phyloP scores from a whole-genome alignment of 2,797 vertebrate species.

The Gymnothorax javanicus region DNA sequence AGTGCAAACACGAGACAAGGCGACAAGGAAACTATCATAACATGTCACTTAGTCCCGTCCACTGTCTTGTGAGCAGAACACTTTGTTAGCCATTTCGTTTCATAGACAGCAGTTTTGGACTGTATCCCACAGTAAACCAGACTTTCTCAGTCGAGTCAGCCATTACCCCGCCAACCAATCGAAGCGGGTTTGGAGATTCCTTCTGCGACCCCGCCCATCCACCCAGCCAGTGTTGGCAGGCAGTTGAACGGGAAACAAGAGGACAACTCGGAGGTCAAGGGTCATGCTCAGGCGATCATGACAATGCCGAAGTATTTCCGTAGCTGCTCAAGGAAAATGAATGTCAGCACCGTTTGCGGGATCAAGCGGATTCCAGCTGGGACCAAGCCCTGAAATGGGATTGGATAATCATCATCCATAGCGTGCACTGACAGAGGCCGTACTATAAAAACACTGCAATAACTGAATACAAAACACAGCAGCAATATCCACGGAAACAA shows the following conservation, averaged over 20 bases:
- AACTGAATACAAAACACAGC: neutral
- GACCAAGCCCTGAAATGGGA: constrained; percentile 69
- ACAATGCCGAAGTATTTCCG: constrained; percentile 75
- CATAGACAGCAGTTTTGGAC: neutral
- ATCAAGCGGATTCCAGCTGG: constrained; percentile 79
- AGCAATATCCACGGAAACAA: too few species aligned
- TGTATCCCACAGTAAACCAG: neutral
- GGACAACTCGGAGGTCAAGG: constrained; percentile 8
- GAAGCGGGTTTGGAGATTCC: neutral
- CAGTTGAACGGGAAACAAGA: neutral
- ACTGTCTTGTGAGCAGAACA: neutral
- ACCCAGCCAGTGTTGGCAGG: neutral
- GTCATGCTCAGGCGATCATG: constrained; percentile 61
- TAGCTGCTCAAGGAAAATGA: constrained; percentile 83
- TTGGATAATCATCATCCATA: neutral
- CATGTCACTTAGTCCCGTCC: neutral
- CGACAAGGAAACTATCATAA: neutral
- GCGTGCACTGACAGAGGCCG: neutral
- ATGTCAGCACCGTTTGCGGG: constrained; percentile 81
- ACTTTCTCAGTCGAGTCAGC: neutral
- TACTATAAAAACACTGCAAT: neutral
- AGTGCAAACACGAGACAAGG: neutral
- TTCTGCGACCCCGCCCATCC: neutral
- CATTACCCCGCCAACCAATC: neutral
- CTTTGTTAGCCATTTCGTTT: neutral